phyloP scores from a whole-genome alignment of 2,888 invertebrate genomes.

The Saturnia japonica region DNA sequence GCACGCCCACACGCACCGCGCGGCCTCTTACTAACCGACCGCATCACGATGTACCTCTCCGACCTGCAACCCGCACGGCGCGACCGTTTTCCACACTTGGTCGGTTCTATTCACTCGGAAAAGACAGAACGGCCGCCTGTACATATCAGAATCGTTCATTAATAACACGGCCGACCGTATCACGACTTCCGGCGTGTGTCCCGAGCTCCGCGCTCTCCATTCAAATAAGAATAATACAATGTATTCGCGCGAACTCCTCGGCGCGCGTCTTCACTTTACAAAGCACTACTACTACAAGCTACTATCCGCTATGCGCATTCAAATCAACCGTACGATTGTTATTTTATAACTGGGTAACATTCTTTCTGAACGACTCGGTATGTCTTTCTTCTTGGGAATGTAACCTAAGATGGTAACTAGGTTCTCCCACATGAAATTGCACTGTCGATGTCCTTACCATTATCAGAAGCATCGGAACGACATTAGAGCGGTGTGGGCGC shows the following conservation, averaged over 20 bases:
- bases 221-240: slow-evolving; percentile 63
- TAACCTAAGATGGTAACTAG: neutral
- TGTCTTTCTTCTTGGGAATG: neutral
- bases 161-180: slow-evolving; percentile 70
- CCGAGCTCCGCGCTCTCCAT: slow-evolving; percentile 48
- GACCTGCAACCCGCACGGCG: slow-evolving; percentile 16
- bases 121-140: slow-evolving; percentile 44
- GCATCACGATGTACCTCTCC: slow-evolving; percentile 30
- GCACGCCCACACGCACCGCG: slow-evolving; percentile 65
- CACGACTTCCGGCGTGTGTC: slow-evolving; percentile 69
- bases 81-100: slow-evolving; percentile 36
- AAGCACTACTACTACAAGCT: slow-evolving; percentile 47
- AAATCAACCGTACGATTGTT: slow-evolving; percentile 40
- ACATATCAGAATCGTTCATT: slow-evolving; percentile 63
- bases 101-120: slow-evolving; percentile 38
- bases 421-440: slow-evolving; percentile 39
- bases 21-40: slow-evolving; percentile 38
- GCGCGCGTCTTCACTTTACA: slow-evolving; percentile 44
- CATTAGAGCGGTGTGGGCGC: slow-evolving; percentile 54
- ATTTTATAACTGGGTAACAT: slow-evolving; percentile 27
- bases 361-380: slow-evolving; percentile 6
- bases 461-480: slow-evolving; percentile 57
- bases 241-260: slow-evolving; percentile 58
- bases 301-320: slow-evolving; percentile 45
- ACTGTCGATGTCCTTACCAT: slow-evolving; percentile 52